Evolutionary conservation across 2,113 vertebrate genomes (phyloP).

Genomic region (Eurypyga helias): DNA sequence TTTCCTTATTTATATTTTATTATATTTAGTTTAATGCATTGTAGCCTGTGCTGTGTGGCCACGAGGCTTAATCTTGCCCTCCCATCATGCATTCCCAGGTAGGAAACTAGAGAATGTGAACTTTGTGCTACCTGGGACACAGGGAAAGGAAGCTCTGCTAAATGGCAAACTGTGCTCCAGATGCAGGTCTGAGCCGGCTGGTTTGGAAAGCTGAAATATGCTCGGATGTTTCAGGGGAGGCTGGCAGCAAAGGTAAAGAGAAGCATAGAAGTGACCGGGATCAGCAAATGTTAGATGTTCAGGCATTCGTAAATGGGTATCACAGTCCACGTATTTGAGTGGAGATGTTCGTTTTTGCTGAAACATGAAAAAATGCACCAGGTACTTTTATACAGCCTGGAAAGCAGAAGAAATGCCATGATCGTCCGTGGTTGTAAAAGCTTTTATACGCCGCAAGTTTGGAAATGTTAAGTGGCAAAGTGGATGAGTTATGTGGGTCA

Average conservation of each 20-base stretch:
- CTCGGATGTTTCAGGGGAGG: not conserved
- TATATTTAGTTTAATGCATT: not conserved
- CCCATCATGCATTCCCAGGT: not conserved
- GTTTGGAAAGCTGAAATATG: not conserved
- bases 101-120: not conserved
- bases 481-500: not conserved
- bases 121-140: not conserved
- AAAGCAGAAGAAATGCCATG: not conserved
- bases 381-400: not conserved
- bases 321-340: not conserved
- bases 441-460: not conserved
- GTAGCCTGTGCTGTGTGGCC: not conserved
- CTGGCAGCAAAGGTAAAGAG: not conserved
- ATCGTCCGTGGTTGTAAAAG: not conserved
- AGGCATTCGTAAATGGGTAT: not conserved
- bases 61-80: not conserved
- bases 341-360: not conserved
- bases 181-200: fast-evolving
- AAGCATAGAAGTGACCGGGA: not conserved
- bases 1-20: not conserved
- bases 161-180: not conserved
- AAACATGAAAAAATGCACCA: not conserved
- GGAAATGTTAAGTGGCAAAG: not conserved
- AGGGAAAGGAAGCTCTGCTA: not conserved
- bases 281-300: not conserved